Conservation (phyloP, 2,113 vertebrate genomes). For the Argyrosomus japonicus region DNA sequence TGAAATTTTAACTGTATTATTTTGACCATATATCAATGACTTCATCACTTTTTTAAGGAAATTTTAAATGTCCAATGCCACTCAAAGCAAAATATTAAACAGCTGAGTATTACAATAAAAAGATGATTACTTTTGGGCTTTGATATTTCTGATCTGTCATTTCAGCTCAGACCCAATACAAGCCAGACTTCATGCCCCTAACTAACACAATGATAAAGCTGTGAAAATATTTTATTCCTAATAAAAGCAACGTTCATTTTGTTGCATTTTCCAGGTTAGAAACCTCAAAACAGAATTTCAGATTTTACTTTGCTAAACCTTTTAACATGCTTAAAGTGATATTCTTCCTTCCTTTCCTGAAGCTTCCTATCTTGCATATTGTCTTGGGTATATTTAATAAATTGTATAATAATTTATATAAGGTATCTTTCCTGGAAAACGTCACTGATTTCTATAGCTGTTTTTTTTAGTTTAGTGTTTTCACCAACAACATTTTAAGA, state of each 20-base stretch:
- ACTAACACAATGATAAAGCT: neutral
- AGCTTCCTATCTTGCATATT: neutral
- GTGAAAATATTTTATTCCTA: neutral
- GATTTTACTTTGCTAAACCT: neutral
- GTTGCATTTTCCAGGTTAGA: neutral
- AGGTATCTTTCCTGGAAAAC: neutral
- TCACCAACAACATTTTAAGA: neutral
- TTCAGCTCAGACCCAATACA: neutral
- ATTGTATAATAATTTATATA: too few species aligned
- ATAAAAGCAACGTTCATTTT: neutral
- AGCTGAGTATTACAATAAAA: neutral
- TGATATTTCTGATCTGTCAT: neutral
- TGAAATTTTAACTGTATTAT: neutral
- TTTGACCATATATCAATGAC: too few species aligned
- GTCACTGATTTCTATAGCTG: too few species aligned
- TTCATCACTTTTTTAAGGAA: neutral
- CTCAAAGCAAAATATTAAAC: neutral
- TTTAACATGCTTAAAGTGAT: neutral
- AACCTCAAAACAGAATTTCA: neutral
- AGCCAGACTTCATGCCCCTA: neutral
- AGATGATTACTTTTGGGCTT: neutral
- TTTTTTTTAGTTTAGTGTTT: neutral
- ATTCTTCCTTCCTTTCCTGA: too few species aligned
- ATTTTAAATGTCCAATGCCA: neutral
- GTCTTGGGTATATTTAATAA: neutral